phyloP scores from a whole-genome alignment of 2,888 invertebrate species.

The Crepidodera aurea region DNA sequence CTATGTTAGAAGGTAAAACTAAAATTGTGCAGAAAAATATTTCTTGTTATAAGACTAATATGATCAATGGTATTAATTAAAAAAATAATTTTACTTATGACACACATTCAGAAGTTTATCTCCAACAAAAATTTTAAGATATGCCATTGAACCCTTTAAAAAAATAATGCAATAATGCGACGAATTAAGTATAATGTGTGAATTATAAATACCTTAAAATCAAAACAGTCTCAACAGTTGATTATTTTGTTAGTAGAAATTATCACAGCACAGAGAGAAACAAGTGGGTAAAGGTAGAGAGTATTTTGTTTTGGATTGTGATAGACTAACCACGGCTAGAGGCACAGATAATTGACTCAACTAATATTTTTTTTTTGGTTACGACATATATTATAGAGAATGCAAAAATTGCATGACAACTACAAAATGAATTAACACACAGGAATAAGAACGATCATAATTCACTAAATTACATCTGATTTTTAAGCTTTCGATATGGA shows the following conservation, averaged over 20 bases:
- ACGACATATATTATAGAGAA: conserved; percentile 61
- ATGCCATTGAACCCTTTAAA: no score
- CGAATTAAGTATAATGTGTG: no score
- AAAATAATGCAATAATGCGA: no score
- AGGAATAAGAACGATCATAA: conserved; percentile 47
- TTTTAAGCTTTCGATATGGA: conserved; percentile 23
- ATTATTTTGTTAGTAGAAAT: conserved; percentile 32
- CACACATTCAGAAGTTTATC: not conserved
- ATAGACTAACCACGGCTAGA: conserved; percentile 63
- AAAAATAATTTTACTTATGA: no score
- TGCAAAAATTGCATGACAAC: conserved; percentile 56
- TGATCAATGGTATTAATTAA: no score
- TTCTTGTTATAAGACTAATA: no score
- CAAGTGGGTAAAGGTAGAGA: conserved; percentile 47
- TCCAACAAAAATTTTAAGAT: not conserved
- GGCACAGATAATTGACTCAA: conserved; percentile 73
- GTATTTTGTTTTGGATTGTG: conserved; percentile 45
- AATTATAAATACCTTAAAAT: conserved; percentile 5
- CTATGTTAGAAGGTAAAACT: no score
- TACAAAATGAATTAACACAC: conserved; percentile 59
- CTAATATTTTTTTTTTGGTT: conserved; percentile 61
- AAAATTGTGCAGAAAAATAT: no score
- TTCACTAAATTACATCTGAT: conserved; percentile 19
- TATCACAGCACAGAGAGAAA: conserved; percentile 56
- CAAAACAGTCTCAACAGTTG: conserved; percentile 40